Percentiles rank a stretch among this genome's conserved stretches.
These are phyloP conservation scores for Zaprionus vittiger DNA, from an alignment of 1,140 invertebrate genomes.

Conservation along the genomic window DNA sequence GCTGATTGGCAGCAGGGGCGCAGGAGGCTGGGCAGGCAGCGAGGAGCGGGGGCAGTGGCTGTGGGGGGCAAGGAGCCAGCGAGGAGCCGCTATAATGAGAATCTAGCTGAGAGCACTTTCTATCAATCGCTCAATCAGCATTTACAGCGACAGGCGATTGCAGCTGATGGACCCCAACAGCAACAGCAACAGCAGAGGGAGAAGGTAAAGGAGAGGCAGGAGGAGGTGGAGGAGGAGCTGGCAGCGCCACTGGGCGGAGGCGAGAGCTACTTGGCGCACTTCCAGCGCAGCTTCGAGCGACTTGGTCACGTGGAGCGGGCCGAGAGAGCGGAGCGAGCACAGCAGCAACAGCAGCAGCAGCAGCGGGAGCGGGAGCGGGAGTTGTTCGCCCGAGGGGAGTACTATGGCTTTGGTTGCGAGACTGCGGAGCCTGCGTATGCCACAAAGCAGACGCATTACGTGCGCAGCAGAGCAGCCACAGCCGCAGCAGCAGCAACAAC, in stretches of 20 bases:
- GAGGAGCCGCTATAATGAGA: constrained; percentile 72
- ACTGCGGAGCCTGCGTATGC: constrained; percentile 37
- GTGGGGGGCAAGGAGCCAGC: background rate
- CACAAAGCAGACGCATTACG: constrained; percentile 62
- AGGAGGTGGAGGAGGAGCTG: constrained; percentile 21
- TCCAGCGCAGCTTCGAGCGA: constrained; percentile 58
- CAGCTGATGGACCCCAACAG: constrained; percentile 29
- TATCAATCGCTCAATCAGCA: constrained; percentile 83
- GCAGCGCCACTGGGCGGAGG: constrained; percentile 35
- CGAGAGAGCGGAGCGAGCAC: background rate
- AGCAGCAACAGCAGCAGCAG: constrained; percentile 2
- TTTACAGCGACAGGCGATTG: constrained; percentile 69
- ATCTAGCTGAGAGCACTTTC: constrained; percentile 80
- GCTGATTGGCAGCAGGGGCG: constrained; percentile 66
- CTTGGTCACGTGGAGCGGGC: constrained; percentile 37
- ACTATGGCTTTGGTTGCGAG: constrained; percentile 60
- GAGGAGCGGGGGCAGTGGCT: background rate
- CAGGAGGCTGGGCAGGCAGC: constrained; percentile 1
- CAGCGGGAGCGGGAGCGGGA: background rate
- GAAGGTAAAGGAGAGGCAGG: constrained; percentile 1
- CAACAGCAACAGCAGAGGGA: constrained; percentile 2
- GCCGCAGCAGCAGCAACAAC: constrained; percentile 9
- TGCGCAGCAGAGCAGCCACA: constrained; percentile 32
- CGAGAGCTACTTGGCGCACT: constrained; percentile 79
- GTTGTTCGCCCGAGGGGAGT: constrained; percentile 45